Base-by-base conservation (phyloP, 2,797 vertebrate genomes). In the Sparus aurata region DNA sequence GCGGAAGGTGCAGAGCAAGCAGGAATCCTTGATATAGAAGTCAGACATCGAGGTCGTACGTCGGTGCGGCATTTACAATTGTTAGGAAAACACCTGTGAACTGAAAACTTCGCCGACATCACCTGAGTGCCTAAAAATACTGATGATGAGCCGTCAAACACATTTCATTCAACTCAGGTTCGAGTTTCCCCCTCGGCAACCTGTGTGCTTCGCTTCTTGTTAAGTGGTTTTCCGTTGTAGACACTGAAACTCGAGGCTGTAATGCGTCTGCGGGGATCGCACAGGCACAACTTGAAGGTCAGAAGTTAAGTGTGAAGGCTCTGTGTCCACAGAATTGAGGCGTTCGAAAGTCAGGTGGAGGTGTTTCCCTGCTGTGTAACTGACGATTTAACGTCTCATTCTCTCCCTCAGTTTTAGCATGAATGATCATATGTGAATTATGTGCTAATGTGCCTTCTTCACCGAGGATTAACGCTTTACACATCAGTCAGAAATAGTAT, bases 181-280 rank as follows among this genome's bases (percentile, higher is more conserved):
- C 23, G 61, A 50, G 47, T 61, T 38, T 74, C 47, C 66, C 63
- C 63, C 45, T 71, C 0, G 57, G 69, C 34, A 69, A 64, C 69
- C 55, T 45, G 58, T 76, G 46, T 18, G 60, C 75, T 78, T 74
- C 76, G 76, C 79, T 77, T 88, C 69, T 23, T 45, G 23, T 80
- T 82, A 84, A 87, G 74, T 87, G 85, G 30, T 77, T 82, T 75
- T 13, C 47, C 53, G 68, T 82, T 77, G 77, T 86, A 49, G 82
- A 81, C 1, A 1, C 53, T 71, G 67, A 81, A 79, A 73, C 61
- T 66, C 73, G 80, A 86, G 85, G 84, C 74, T 79, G 58, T 64
- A 53, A 74, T 54, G 60, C 45, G 47, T 71, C 77, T 75, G 68
- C 23, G 1, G 67, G 66, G 72, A 77, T 89, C 80, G n/a, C 3